A percentile compares a stretch with the other conserved stretches of the same genome.
Conservation (phyloP, 2,888 invertebrate genomes). For the Himalopsyche japonica region DNA sequence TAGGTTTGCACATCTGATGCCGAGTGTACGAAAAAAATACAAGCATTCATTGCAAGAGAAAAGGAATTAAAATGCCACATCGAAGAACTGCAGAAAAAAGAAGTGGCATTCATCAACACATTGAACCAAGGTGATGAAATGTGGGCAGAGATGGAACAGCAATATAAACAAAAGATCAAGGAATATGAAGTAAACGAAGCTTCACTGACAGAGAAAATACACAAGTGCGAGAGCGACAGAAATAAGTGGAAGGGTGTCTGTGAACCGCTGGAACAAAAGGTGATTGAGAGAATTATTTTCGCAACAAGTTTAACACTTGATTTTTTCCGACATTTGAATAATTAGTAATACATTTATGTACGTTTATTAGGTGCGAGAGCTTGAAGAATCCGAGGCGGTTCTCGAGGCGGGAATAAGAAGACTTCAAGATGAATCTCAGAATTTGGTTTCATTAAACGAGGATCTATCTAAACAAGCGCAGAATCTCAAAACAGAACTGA, state of each 20-base stretch:
- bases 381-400: slow-evolving; percentile 63
- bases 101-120: slow-evolving; percentile 71
- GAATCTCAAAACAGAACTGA: slow-evolving; percentile 57
- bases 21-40: slow-evolving; percentile 28
- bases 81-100: slow-evolving; percentile 65
- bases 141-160: slow-evolving; percentile 70
- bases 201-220: slow-evolving; percentile 59
- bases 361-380: slow-evolving; percentile 54
- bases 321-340: no score
- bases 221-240: slow-evolving; percentile 51
- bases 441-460: slow-evolving; percentile 55
- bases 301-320: no score
- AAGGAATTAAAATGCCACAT: slow-evolving; percentile 46
- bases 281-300: neutral
- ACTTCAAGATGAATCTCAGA: slow-evolving; percentile 60
- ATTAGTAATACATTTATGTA: neutral
- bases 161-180: slow-evolving; percentile 64
- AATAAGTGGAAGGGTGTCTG: slow-evolving; percentile 59
- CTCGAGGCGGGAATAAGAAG: slow-evolving; percentile 60
- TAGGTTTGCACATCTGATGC: slow-evolving; percentile 36
- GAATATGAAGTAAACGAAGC: slow-evolving; percentile 55
- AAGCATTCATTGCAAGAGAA: slow-evolving; percentile 38
- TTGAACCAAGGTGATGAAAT: slow-evolving; percentile 72
- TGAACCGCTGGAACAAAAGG: slow-evolving; percentile 53
- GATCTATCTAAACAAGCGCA: slow-evolving; percentile 54